phyloP scores from a whole-genome alignment of 1,140 invertebrate genomes.

The Neoseiulus cucumeris region DNA sequence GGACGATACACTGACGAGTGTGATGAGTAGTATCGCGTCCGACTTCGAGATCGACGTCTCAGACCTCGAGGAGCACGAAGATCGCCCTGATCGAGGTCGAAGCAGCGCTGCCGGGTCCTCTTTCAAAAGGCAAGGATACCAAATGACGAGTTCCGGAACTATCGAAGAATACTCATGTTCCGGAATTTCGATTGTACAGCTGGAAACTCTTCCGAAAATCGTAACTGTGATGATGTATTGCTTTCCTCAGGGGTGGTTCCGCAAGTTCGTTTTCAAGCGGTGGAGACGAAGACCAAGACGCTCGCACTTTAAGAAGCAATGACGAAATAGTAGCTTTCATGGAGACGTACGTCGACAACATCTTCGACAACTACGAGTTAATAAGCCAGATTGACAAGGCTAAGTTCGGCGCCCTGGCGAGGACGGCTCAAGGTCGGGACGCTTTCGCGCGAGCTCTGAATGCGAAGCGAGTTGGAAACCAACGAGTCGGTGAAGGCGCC shows the following conservation, averaged over 20 bases:
- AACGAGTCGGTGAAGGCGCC: conserved; percentile 44
- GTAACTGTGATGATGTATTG: background rate
- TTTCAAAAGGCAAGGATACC: background rate
- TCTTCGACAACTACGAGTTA: conserved; percentile 36
- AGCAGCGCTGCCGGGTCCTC: background rate
- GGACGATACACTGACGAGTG: background rate
- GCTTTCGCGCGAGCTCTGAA: conserved; percentile 51
- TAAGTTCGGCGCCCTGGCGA: conserved; percentile 40
- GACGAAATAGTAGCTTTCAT: conserved; percentile 41
- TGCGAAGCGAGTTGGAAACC: conserved; percentile 39
- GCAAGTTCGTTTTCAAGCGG: background rate
- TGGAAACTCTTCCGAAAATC: background rate
- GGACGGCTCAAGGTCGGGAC: conserved; percentile 29
- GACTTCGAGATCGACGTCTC: background rate
- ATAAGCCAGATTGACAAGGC: conserved; percentile 32
- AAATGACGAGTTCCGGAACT: background rate
- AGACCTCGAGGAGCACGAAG: background rate
- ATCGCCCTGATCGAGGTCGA: background rate
- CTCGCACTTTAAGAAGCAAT: conserved; percentile 30
- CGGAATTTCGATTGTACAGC: background rate
- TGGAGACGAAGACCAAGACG: background rate
- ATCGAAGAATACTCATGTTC: background rate
- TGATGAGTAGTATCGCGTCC: background rate
- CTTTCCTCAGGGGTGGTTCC: background rate
- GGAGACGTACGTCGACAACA: conserved; percentile 44